These are phyloP conservation scores for Ophion obscuratus DNA, from an alignment of 2,888 invertebrate species.

Conservation along the genomic window DNA sequence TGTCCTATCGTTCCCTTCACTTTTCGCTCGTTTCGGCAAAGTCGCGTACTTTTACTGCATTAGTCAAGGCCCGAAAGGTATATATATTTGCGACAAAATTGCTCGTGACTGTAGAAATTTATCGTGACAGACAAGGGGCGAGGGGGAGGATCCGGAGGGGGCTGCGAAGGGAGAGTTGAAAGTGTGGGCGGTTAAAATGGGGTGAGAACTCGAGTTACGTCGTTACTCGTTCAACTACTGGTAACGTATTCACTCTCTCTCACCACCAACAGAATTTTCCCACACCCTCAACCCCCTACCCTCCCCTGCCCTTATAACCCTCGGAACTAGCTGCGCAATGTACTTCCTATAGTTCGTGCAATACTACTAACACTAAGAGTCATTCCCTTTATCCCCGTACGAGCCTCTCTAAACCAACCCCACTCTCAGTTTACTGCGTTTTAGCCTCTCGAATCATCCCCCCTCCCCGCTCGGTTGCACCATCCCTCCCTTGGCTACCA, in stretches of 20 bases:
- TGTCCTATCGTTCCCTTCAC: not conserved
- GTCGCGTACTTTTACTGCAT: conserved; percentile 34
- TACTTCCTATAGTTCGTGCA: conserved; percentile 46
- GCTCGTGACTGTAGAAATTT: conserved; percentile 63
- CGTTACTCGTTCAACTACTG: conserved; percentile 47
- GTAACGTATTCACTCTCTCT: conserved; percentile 44
- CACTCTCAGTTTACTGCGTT: conserved; percentile 53
- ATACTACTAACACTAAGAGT: conserved; percentile 45
- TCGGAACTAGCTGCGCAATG: conserved; percentile 33
- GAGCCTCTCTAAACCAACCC: conserved; percentile 33
- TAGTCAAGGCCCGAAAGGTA: conserved; percentile 45
- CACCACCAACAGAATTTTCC: conserved; percentile 22
- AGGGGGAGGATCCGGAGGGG: not conserved
- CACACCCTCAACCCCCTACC: not conserved
- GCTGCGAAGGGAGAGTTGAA: conserved; percentile 18
- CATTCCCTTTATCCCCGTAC: conserved; percentile 35
- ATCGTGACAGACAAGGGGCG: conserved; percentile 55
- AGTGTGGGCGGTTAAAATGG: conserved; percentile 26
- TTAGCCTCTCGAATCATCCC: conserved; percentile 50
- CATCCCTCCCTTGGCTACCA: conserved; percentile 5
- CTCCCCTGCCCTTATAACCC: not conserved
- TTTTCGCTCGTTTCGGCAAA: conserved; percentile 34
- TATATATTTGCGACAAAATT: conserved; percentile 65
- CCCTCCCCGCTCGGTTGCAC: conserved; percentile 4
- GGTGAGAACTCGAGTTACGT: conserved; percentile 48